These are phyloP conservation scores for Thripadectes ignobilis DNA, from an alignment of 2,797 vertebrate species.

Conservation along the genomic window DNA sequence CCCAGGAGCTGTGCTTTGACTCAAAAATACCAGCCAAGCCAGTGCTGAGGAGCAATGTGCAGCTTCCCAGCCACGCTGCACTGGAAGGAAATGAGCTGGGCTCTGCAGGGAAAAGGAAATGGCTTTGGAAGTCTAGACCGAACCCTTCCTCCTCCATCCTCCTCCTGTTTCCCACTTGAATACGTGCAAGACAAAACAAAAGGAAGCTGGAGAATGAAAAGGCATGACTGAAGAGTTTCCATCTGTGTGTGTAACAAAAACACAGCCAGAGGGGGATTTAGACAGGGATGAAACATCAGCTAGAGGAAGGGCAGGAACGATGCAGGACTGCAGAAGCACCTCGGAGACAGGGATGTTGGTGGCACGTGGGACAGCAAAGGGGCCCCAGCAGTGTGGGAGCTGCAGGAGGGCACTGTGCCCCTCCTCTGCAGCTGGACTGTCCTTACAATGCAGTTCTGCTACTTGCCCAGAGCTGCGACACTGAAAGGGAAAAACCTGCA, in stretches of 20 bases:
- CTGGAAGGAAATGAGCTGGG: conserved; percentile 61
- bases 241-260: neutral
- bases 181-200: conserved; percentile 40
- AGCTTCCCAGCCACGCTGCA: conserved; percentile 1
- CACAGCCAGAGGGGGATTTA: neutral
- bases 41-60: conserved; percentile 20
- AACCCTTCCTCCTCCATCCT: conserved; percentile 53
- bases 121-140: conserved; percentile 62
- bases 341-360: neutral
- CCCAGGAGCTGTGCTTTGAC: conserved; percentile 41
- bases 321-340: neutral
- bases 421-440: neutral
- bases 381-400: neutral
- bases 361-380: neutral
- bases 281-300: neutral
- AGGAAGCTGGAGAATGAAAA: conserved; percentile 28
- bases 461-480: neutral
- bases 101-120: conserved; percentile 64
- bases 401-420: neutral
- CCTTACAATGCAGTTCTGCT: neutral
- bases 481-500: neutral
- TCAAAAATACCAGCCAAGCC: conserved; percentile 44
- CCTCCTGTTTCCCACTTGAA: conserved; percentile 22
- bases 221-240: conserved; percentile 24
- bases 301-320: neutral